phyloP scores from a whole-genome alignment of 53 echinoderm and acorn worm species.

The Echinarachnius parma region DNA sequence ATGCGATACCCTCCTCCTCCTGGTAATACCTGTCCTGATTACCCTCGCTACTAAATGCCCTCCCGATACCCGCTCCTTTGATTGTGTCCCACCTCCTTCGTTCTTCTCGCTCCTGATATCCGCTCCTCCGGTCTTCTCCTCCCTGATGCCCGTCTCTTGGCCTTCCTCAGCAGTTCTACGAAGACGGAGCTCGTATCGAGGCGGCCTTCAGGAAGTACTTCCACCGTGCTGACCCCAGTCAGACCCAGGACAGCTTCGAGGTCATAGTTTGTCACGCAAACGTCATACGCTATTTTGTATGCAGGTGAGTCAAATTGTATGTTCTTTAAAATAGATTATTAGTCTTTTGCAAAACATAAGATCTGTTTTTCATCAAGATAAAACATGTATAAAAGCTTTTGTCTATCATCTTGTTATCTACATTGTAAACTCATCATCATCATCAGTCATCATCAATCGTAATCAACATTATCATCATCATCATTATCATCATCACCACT shows the following conservation, averaged over 20 bases:
- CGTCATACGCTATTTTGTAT: slow-evolving; percentile 95
- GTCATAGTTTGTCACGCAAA: slow-evolving; percentile 93
- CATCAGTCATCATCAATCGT: too few species aligned
- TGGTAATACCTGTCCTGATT: neutral
- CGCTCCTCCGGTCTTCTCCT: neutral
- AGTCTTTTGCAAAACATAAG: too few species aligned
- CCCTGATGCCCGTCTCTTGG: slow-evolving; percentile 7
- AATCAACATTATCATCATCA: too few species aligned
- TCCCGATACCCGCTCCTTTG: neutral
- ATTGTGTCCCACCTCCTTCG: neutral
- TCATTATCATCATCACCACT: too few species aligned
- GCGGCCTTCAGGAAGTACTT: slow-evolving; percentile 97
- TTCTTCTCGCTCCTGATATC: neutral
- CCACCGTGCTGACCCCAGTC: slow-evolving; percentile 83
- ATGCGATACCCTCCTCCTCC: neutral
- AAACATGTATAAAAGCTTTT: too few species aligned
- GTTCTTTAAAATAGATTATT: too few species aligned
- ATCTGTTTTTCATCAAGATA: too few species aligned
- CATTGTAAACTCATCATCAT: too few species aligned
- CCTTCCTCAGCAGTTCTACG: slow-evolving; percentile 88
- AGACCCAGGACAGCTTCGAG: slow-evolving; percentile 78
- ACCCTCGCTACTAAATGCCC: neutral
- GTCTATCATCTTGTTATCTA: too few species aligned
- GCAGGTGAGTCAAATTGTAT: slow-evolving; percentile 60
- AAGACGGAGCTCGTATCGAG: slow-evolving; percentile 98